These are phyloP conservation scores for Chalcis sispes DNA, from an alignment of 2,888 invertebrate genomes.

Conservation along the genomic window DNA sequence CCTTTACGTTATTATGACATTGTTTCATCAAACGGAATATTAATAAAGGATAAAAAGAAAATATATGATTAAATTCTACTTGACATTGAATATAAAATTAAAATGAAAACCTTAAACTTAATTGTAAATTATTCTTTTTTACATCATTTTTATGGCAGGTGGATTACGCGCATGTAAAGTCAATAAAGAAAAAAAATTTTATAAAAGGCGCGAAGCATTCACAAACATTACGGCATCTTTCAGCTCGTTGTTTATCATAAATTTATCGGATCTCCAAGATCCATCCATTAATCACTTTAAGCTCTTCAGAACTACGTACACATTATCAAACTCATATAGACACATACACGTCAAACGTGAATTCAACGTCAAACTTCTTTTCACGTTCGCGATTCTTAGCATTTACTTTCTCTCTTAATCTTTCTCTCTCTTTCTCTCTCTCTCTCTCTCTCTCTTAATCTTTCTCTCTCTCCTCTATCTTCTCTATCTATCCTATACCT, in stretches of 20 bases:
- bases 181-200: too few relatives aligned
- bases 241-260: constrained; percentile 42
- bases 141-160: too few relatives aligned
- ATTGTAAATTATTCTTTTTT: too few relatives aligned
- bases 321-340: background rate
- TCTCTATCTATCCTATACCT: background rate
- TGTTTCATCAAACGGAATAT: too few relatives aligned
- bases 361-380: constrained; percentile 2
- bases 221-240: too few relatives aligned
- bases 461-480: background rate
- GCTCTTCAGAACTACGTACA: background rate
- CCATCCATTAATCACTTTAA: constrained; percentile 35
- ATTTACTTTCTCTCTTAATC: background rate
- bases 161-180: too few relatives aligned
- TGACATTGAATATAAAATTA: too few relatives aligned
- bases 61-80: too few relatives aligned
- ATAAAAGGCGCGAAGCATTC: too few relatives aligned
- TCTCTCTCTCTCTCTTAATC: background rate
- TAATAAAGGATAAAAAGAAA: too few relatives aligned
- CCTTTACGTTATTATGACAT: too few relatives aligned
- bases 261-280: constrained; percentile 41
- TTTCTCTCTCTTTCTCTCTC: background rate
- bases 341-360: background rate
- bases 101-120: too few relatives aligned
- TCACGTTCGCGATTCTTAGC: constrained; percentile 27